phyloP scores from a whole-genome alignment of 2,888 invertebrate genomes.

The Serrognathus titanus region DNA sequence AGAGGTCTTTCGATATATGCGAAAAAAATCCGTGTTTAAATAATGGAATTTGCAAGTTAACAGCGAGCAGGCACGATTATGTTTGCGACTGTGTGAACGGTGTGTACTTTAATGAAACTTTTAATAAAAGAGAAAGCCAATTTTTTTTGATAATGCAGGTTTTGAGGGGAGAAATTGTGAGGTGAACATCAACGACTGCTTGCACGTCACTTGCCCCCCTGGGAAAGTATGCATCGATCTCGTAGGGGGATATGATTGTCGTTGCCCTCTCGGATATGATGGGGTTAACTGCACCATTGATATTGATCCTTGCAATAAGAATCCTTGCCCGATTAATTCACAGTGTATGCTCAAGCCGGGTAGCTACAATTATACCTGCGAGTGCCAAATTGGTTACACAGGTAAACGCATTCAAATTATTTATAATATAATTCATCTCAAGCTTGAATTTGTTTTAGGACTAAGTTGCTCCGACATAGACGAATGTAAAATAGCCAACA shows the following conservation, averaged over 20 bases:
- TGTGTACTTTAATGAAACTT: background rate
- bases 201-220: constrained; percentile 51
- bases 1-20: constrained; percentile 57
- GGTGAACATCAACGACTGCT: constrained; percentile 63
- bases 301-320: constrained; percentile 59
- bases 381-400: constrained; percentile 66
- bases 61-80: constrained; percentile 50
- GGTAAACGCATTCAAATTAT: constrained; percentile 46
- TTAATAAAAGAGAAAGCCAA: background rate
- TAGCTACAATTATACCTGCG: constrained; percentile 65
- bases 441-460: constrained; percentile 15
- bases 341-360: constrained; percentile 45
- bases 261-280: constrained; percentile 72
- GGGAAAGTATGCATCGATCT: constrained; percentile 67
- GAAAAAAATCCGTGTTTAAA: constrained; percentile 59
- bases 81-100: constrained; percentile 58
- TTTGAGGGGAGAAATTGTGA: constrained; percentile 67
- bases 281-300: constrained; percentile 61
- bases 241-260: constrained; percentile 74
- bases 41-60: constrained; percentile 59
- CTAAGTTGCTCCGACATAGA: constrained; percentile 62
- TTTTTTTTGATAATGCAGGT: constrained; percentile 40
- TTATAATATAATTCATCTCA: too few relatives aligned
- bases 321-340: constrained; percentile 71
- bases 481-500: constrained; percentile 64